phyloP scores from a whole-genome alignment of 1,140 invertebrate genomes.

The Oryzaephilus surinamensis region DNA sequence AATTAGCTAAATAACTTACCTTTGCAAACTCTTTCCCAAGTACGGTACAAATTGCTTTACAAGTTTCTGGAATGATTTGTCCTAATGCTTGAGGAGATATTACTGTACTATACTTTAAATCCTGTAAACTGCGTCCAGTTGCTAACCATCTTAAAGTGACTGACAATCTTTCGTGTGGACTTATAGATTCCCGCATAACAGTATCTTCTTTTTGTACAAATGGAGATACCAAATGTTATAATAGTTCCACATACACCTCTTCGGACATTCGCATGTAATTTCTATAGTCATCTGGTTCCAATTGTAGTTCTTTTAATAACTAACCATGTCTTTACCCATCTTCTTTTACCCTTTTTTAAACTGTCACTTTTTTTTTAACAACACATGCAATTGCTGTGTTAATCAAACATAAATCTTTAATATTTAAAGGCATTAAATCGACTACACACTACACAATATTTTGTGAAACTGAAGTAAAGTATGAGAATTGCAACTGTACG shows the following conservation, averaged over 20 bases:
- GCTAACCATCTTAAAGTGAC: conserved; percentile 26
- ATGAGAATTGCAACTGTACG: too few relatives aligned
- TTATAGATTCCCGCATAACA: conserved; percentile 17
- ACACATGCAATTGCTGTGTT: too few relatives aligned
- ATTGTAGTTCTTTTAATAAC: conserved; percentile 21
- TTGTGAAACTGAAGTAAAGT: too few relatives aligned
- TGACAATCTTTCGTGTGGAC: conserved; percentile 20
- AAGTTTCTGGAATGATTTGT: conserved; percentile 26
- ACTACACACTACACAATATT: too few relatives aligned
- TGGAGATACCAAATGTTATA: conserved; percentile 18
- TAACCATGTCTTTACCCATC: conserved; percentile 13
- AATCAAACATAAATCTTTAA: too few relatives aligned
- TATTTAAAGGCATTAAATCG: too few relatives aligned
- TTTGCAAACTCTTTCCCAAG: conserved; percentile 17
- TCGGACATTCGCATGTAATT: conserved; percentile 28
- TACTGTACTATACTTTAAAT: conserved; percentile 24
- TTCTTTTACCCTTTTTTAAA: too few relatives aligned
- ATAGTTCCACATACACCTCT: conserved; percentile 15
- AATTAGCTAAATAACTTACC: conserved; percentile 16
- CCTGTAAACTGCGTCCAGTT: conserved; percentile 15
- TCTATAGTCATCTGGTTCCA: conserved; percentile 18
- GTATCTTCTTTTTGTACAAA: conserved; percentile 26
- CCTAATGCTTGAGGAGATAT: conserved; percentile 24
- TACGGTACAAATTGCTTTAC: conserved; percentile 17
- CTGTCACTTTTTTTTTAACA: too few relatives aligned